Conservation (phyloP, 2,888 invertebrate genomes). For the Pteria penguin region DNA sequence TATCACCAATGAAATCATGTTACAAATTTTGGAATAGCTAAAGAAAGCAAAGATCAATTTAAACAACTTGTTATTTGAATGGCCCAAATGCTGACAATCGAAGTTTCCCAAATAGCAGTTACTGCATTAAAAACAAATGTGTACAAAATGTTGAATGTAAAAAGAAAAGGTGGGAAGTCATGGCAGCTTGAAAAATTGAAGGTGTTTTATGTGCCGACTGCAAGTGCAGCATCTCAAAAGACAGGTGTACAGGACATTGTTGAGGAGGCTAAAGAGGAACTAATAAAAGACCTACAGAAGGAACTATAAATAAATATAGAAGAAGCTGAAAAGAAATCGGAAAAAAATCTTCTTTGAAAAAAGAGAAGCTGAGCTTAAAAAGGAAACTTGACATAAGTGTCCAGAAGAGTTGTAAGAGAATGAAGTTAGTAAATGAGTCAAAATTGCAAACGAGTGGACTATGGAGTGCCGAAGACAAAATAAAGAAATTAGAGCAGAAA, state of each 20-base stretch:
- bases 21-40: not conserved
- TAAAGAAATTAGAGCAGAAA: not conserved
- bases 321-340: not conserved
- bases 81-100: not conserved
- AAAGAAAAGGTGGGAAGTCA: not conserved
- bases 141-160: not conserved
- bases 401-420: not conserved
- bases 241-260: no score
- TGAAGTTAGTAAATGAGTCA: not conserved
- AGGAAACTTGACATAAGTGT: not conserved
- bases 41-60: not conserved
- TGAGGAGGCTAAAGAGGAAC: not conserved
- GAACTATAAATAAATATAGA: not conserved
- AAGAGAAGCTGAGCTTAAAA: constrained; percentile 13
- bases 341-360: not conserved
- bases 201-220: not conserved
- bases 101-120: not conserved
- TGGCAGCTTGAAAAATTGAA: not conserved
- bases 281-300: not conserved
- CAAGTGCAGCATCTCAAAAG: not conserved
- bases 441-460: not conserved
- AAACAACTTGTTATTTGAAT: not conserved
- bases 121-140: not conserved
- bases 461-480: not conserved
- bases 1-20: not conserved